Conservation (phyloP, 2,113 vertebrate species). For the Anthoscopus minutus region DNA sequence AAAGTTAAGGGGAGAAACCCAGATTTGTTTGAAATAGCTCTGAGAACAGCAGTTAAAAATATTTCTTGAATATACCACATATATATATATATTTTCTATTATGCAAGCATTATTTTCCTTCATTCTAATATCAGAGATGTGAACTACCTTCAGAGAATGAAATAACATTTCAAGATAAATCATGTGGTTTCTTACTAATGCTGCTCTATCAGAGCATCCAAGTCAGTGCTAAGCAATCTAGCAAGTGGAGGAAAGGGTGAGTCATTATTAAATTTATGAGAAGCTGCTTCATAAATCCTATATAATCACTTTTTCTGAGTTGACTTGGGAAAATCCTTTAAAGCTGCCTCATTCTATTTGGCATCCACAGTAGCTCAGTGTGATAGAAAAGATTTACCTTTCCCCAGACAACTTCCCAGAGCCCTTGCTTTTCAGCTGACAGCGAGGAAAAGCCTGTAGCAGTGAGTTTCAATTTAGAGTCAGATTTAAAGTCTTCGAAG, state of each 20-base stretch:
- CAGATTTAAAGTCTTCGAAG: not conserved
- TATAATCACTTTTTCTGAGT: conserved; percentile 54
- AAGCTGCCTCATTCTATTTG: conserved; percentile 43
- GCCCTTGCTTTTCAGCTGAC: conserved; percentile 35
- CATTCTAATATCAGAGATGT: not conserved
- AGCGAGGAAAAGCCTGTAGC: not conserved
- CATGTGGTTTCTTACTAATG: not conserved
- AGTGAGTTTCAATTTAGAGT: not conserved
- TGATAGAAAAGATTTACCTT: conserved; percentile 55
- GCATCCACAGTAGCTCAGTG: conserved; percentile 32
- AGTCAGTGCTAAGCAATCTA: conserved; percentile 33
- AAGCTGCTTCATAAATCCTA: conserved; percentile 48
- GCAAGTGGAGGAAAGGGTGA: conserved; percentile 27
- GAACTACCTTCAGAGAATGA: not conserved
- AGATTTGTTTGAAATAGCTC: not conserved
- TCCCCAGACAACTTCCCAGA: conserved; percentile 23
- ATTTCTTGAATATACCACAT: not conserved
- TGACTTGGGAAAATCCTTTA: conserved; percentile 58
- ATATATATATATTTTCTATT: not conserved
- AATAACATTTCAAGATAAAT: conserved; percentile 18
- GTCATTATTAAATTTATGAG: conserved; percentile 55
- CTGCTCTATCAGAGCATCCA: not conserved
- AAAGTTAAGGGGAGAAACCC: not conserved
- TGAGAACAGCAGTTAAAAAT: not conserved
- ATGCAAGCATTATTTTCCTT: conserved; percentile 7